A percentile compares a stretch with the other conserved stretches of the same genome.
phyloP scores from a whole-genome alignment of 2,113 vertebrate genomes.

The Chroicocephalus ridibundus region DNA sequence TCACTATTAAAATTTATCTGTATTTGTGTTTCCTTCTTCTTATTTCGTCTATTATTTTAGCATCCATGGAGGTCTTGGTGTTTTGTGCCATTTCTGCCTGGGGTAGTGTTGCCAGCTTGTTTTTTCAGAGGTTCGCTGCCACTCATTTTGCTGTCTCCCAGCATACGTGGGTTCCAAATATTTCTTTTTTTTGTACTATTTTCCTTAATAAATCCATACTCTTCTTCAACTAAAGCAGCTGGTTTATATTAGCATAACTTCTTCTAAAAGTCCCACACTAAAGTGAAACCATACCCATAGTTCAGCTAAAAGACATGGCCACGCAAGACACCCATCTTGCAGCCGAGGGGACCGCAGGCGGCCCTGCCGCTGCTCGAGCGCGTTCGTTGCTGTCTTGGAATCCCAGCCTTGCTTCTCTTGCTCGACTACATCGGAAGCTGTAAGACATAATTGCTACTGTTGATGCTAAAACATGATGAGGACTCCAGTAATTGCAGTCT shows the following conservation, averaged over 20 bases:
- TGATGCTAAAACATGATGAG: neutral
- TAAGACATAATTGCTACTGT: neutral
- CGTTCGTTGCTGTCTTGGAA: neutral
- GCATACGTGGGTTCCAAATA: rapidly evolving
- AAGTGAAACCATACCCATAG: neutral
- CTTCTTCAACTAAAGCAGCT: neutral
- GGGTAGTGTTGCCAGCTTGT: neutral
- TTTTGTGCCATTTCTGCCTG: neutral
- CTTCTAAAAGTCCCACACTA: neutral
- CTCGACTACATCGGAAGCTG: neutral
- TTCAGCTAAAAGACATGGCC: neutral
- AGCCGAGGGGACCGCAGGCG: neutral
- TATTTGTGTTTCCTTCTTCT: neutral
- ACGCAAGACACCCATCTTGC: rapidly evolving
- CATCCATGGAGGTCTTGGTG: neutral
- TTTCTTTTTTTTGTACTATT: neutral
- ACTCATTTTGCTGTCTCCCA: neutral
- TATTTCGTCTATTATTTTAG: neutral
- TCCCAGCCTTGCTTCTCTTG: neutral
- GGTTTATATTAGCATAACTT: neutral
- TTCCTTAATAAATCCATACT: neutral
- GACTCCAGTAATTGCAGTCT: neutral
- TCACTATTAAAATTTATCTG: neutral
- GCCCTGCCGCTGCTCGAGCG: neutral
- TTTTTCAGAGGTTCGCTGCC: neutral